These are phyloP conservation scores for Polypedilum vanderplanki DNA, from an alignment of 1,140 invertebrate genomes.

Conservation along the genomic window DNA sequence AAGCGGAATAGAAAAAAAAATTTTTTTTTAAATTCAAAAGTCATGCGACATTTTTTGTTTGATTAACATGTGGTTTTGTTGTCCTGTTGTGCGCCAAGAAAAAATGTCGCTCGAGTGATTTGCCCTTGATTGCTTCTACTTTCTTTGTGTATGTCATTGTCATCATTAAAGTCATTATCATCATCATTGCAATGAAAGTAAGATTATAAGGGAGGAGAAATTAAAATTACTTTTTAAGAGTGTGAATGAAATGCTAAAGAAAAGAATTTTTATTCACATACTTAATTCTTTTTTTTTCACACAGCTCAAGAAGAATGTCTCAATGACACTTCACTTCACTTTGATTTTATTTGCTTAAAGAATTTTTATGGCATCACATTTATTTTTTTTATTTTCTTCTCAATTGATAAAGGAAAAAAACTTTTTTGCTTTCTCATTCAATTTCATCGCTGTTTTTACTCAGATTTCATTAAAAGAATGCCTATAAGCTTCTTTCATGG, in stretches of 20 bases:
- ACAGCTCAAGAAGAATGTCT: not conserved
- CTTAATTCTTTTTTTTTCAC: too few species aligned
- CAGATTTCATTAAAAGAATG: not conserved
- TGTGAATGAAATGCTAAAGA: too few species aligned
- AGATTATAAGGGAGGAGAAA: not conserved
- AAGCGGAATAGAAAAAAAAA: too few species aligned
- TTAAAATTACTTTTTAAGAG: not conserved
- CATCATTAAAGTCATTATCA: not conserved
- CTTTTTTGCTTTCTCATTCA: constrained; percentile 1
- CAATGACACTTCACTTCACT: constrained; percentile 17
- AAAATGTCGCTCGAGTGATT: too few species aligned
- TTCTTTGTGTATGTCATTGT: not conserved
- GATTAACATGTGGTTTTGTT: too few species aligned
- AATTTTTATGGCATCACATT: not conserved
- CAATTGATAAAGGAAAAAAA: not conserved
- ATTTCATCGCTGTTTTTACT: not conserved
- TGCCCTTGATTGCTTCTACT: too few species aligned
- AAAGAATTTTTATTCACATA: too few species aligned
- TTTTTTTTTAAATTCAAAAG: too few species aligned
- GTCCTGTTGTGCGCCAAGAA: too few species aligned
- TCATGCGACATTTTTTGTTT: too few species aligned
- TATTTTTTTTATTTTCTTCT: not conserved
- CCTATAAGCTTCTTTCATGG: not conserved
- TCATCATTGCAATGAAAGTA: not conserved
- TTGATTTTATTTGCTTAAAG: not conserved